Evolutionary conservation across 35 echinoderm and acorn worm genomes (phyloP), one percentile per base, ranked within the genome.

Genomic region (Lytechinus variegatus): DNA sequence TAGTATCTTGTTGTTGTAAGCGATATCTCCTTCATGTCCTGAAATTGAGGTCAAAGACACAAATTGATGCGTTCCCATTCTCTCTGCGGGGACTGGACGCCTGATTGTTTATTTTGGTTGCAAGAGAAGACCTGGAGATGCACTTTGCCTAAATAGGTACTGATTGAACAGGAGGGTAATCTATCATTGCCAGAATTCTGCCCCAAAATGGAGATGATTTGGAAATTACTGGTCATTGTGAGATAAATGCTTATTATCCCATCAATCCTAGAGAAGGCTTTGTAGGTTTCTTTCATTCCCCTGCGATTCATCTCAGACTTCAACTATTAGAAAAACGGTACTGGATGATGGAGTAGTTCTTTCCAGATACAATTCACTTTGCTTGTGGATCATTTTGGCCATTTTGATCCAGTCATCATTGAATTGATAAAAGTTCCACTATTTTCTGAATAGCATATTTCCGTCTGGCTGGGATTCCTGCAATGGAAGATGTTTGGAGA

Each of bases 161-260:
- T 79, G 66, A 79, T 79, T 79, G 66, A 79, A n/a, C 66, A 24
- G 66, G n/a, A 24, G 66, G 66, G 24, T 79, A 79, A 79, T 79
- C 66, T 79, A 79, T 79, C 66, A 79, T 19, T 79, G 66, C 66
- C 66, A n/a, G 66, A 24, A 79, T 79, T 79, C 66, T 79, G 66
- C 66, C 66, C 66, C 14, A 79, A 79, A 79, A 79, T 5, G 19
- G 21, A 79, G 66, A 79, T 79, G 12, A 79, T 79, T 19, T 79
- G 66, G 19, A 16, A 79, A 79, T 79, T 79, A 79, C 66, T 79
- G 66, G 66, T 79, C 66, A 79, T 79, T 79, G 66, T 79, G 66
- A 79, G 16, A 79, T 79, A 79, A 79, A 79, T 79, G 66, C 66
- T 79, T 79, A 79, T 79, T 79, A 79, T 24, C 19, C 66, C 66